These are phyloP conservation scores for Euzophera pinguis DNA, from an alignment of 2,888 invertebrate genomes.

Conservation along the genomic window DNA sequence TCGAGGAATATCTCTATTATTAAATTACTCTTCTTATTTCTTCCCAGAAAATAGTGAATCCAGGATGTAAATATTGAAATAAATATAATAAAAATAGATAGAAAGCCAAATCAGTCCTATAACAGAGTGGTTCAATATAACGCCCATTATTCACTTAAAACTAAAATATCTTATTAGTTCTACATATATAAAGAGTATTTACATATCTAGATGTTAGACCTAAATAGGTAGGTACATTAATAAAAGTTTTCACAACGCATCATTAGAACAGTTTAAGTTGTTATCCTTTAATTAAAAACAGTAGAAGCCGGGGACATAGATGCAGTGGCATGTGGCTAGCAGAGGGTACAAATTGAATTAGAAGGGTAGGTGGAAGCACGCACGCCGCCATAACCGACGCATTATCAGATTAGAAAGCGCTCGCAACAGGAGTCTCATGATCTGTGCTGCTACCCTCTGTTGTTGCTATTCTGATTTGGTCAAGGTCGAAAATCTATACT, in stretches of 20 bases:
- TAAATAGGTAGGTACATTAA: too few species aligned
- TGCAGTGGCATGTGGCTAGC: conserved; percentile 39
- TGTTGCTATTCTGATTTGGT: conserved; percentile 18
- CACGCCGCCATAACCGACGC: conserved; percentile 51
- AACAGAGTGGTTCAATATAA: too few species aligned
- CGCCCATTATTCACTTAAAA: too few species aligned
- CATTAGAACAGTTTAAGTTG: conserved; percentile 8
- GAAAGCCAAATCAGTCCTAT: too few species aligned
- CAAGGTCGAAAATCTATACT: conserved; percentile 13
- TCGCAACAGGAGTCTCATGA: conserved; percentile 18
- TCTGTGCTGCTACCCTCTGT: conserved; percentile 27
- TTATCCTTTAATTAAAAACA: conserved; percentile 29
- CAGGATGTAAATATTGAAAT: too few species aligned
- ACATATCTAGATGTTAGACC: too few species aligned
- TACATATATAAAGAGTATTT: too few species aligned
- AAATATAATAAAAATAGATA: too few species aligned
- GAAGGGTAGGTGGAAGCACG: conserved; percentile 36
- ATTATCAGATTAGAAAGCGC: conserved; percentile 46
- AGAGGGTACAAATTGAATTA: conserved; percentile 53
- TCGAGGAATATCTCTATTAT: too few species aligned
- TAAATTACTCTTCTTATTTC: too few species aligned
- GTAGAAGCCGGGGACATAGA: conserved; percentile 18
- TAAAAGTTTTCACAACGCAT: conserved; percentile 3
- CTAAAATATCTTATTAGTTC: too few species aligned
- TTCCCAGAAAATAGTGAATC: too few species aligned